Percentiles rank a stretch among this genome's conserved stretches.
These are phyloP conservation scores for Amphiura filiformis DNA, from an alignment of 35 echinoderm and acorn worm species.

Conservation along the genomic window DNA sequence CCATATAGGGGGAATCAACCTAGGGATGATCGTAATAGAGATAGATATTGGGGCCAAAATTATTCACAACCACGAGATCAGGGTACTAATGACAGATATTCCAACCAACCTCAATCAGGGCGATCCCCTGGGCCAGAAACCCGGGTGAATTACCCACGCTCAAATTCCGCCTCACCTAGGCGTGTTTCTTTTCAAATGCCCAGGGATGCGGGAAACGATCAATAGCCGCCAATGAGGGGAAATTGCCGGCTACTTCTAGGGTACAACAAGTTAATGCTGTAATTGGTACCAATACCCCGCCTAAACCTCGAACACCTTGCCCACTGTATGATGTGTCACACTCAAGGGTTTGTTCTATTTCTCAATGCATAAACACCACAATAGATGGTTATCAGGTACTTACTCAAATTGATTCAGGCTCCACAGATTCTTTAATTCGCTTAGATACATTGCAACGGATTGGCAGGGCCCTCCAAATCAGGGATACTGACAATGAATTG, in stretches of 20 bases:
- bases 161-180: background rate
- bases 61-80: background rate
- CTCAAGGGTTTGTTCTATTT: background rate
- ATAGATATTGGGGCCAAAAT: background rate
- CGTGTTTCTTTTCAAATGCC: background rate
- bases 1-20: too few relatives aligned
- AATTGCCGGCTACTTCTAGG: background rate
- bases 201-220: background rate
- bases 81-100: background rate
- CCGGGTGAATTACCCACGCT: background rate
- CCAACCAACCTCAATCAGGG: background rate
- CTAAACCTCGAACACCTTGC: background rate
- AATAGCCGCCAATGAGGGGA: background rate
- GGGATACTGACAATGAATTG: too few relatives aligned
- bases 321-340: background rate
- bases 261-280: background rate
- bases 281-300: background rate
- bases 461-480: too few relatives aligned
- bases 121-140: too few relatives aligned
- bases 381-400: background rate
- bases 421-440: background rate
- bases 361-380: background rate
- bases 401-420: background rate
- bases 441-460: too few relatives aligned
- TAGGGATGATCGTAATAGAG: too few relatives aligned